Evolutionary conservation across 2,888 invertebrate genomes (phyloP).

Genomic region (Hyalella azteca): DNA sequence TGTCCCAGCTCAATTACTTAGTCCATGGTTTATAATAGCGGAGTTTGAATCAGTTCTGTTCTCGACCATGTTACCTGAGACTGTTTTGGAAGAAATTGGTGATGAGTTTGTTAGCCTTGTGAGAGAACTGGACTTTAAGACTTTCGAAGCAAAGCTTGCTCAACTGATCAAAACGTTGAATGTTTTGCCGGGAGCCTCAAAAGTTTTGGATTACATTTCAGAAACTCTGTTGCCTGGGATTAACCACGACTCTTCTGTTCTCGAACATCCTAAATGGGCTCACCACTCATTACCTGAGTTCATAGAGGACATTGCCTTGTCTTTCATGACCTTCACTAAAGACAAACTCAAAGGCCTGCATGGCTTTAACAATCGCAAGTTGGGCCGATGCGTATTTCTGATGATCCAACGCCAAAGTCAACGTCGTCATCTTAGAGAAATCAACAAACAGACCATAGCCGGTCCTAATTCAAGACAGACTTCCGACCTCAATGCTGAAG

Average conservation of each 20-base stretch:
- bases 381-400: background rate
- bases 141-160: background rate
- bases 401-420: background rate
- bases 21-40: background rate
- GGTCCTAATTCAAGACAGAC: background rate
- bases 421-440: background rate
- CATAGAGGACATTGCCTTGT: background rate
- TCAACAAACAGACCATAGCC: background rate
- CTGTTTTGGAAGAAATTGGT: background rate
- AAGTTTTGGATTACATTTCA: background rate
- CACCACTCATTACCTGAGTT: background rate
- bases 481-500: background rate
- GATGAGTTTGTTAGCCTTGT: background rate
- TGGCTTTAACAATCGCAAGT: background rate
- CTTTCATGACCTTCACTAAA: background rate
- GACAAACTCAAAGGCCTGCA: background rate
- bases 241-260: background rate
- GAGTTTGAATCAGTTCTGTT: background rate
- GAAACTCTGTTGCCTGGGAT: background rate
- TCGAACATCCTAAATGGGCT: background rate
- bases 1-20: background rate
- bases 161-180: background rate
- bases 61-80: background rate
- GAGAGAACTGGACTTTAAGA: background rate
- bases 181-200: background rate